Evolutionary conservation across 2,113 vertebrate genomes (phyloP), one percentile per base, ranked within the genome.

Genomic region (Apodemus sylvaticus): DNA sequence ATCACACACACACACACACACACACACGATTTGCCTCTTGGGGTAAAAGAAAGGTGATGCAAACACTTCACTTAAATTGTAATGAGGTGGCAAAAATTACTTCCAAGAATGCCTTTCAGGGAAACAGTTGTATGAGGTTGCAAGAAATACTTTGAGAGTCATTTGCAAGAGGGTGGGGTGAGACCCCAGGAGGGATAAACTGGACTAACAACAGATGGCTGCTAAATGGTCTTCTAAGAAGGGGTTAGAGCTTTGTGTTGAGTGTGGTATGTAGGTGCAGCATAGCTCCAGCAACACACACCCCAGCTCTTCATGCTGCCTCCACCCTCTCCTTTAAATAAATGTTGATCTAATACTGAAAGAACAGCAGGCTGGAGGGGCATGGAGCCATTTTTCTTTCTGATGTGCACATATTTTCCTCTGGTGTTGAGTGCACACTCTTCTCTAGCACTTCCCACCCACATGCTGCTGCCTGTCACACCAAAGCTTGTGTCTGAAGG

Each of bases 151-250:
- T 53, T n/a, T 74, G 77, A 82, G 86, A 94, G 76, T 39, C 86
- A 93, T 79, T 91, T 92, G 93, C 90, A 79, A 64, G 62, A 71
- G 91, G 86, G 91, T 71, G 66, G n/a, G 60, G 62, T 58, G 5
- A 85, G 86, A 82, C 71, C 64, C 71, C 39, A n/a, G 9, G 34
- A 94, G 70, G 53, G 60, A 53, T 77, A 81, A 13, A 71, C 39
- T 92, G 71, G 85, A 86, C 62, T 94, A 76, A 96, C 91, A 97
- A 85, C 93, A 92, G 91, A 91, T 86, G 91, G 78, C 22, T 6
- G 3, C 45, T 82, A 42, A 85, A 82, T 26, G 29, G 45, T 81
- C 85, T 91, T 88, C 92, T 92, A 68, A 91, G 88, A 90, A 34
- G 66, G 19, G 68, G 89, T 42, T 68, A 6, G 34, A 51, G 34